Conservation (phyloP, 2,888 invertebrate species). For the Lasioglossum marginatum region DNA sequence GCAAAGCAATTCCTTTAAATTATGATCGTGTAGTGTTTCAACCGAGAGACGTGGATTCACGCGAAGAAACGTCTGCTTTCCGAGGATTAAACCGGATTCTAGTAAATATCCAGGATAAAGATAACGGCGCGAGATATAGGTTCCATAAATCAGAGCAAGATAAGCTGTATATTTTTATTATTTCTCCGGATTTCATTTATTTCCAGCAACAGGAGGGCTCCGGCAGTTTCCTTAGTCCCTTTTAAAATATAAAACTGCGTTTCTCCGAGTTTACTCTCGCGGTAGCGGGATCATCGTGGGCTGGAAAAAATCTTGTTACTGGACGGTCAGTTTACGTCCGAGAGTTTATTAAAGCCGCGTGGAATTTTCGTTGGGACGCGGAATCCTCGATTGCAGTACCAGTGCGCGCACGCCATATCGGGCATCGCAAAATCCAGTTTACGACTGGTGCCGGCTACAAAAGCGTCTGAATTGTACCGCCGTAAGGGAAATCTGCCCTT, state of each 20-base stretch:
- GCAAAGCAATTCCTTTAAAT: too few relatives aligned
- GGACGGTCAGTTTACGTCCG: conserved; percentile 8
- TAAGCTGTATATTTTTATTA: neutral
- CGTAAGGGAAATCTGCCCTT: conserved; percentile 17
- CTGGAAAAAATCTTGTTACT: neutral
- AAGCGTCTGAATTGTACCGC: conserved; percentile 24
- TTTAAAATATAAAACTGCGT: neutral
- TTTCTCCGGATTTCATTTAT: neutral
- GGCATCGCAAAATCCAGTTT: conserved; percentile 44
- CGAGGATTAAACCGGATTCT: neutral
- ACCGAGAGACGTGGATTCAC: neutral
- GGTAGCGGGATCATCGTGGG: neutral
- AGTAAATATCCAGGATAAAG: neutral
- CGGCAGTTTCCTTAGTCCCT: neutral
- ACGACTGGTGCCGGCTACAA: conserved; percentile 22
- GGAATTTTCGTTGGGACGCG: conserved; percentile 10
- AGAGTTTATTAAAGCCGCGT: conserved; percentile 24
- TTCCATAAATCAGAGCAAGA: neutral
- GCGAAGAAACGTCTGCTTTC: neutral
- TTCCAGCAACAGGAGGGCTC: neutral
- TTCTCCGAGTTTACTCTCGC: neutral
- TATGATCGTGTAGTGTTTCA: too few relatives aligned
- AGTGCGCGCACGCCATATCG: conserved; percentile 12
- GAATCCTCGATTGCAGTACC: conserved; percentile 14
- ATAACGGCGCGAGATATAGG: neutral